Percentiles rank a stretch among this genome's conserved stretches.
These are phyloP conservation scores for Caenorhabditis afra DNA, from an alignment of 2,888 invertebrate species.

Conservation along the genomic window DNA sequence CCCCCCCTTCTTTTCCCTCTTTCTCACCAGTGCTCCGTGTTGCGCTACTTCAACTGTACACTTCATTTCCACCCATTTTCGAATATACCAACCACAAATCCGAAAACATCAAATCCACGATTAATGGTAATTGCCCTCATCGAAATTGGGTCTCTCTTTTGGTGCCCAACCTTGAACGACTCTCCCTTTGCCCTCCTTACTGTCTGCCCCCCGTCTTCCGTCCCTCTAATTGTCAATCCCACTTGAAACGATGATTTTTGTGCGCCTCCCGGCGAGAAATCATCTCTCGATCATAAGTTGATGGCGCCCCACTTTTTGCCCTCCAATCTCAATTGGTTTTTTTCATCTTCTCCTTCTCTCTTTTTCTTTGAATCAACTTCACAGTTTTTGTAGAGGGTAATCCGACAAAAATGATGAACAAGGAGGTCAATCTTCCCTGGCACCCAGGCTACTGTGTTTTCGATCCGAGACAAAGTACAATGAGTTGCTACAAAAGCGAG, in stretches of 20 bases:
- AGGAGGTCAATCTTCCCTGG: conserved; percentile 58
- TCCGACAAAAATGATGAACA: conserved; percentile 51
- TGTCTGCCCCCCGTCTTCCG: conserved; percentile 6
- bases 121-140: too few species aligned
- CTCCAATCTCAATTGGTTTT: conserved; percentile 33
- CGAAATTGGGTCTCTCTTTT: too few species aligned
- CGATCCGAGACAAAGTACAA: conserved; percentile 44
- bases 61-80: background rate
- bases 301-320: conserved; percentile 19
- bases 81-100: background rate
- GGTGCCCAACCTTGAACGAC: background rate
- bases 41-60: conserved; percentile 2
- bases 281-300: conserved; percentile 41
- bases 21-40: background rate
- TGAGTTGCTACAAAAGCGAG: conserved; percentile 57
- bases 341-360: conserved; percentile 4
- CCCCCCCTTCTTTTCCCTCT: background rate
- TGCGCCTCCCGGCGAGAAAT: conserved; percentile 27
- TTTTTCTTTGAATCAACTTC: too few species aligned
- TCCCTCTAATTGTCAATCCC: conserved; percentile 51
- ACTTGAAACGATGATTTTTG: conserved; percentile 58
- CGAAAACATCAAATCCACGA: conserved; percentile 11
- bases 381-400: conserved; percentile 44
- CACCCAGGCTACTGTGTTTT: conserved; percentile 59
- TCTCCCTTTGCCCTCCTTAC: conserved; percentile 16